Conservation (phyloP, 2,888 invertebrate species). For the Pseudeuparius sepicola region DNA sequence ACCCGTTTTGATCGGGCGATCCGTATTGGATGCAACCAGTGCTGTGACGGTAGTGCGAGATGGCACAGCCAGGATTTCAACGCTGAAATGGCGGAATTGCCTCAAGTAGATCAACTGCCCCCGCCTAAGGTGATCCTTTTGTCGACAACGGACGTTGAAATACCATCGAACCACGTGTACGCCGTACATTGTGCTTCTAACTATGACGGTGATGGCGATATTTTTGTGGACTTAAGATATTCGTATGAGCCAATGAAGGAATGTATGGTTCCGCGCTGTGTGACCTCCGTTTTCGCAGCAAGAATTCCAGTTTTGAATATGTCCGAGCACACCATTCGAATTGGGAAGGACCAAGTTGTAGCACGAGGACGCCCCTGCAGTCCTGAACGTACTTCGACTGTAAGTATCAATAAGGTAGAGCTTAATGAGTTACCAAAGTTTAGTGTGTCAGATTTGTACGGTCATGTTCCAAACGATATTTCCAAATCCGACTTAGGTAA, state of each 20-base stretch:
- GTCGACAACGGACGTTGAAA: slow-evolving; percentile 1
- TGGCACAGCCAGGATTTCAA: slow-evolving; percentile 4
- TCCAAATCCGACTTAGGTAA: too few relatives aligned
- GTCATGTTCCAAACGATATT: background rate
- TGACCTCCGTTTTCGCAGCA: background rate
- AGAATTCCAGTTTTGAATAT: slow-evolving; percentile 4
- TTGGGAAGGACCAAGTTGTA: background rate
- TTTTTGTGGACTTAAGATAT: slow-evolving; percentile 2
- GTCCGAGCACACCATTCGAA: background rate
- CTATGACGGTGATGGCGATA: slow-evolving; percentile 2
- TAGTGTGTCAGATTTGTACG: background rate
- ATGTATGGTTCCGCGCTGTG: slow-evolving; percentile 8
- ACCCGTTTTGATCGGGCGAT: too few relatives aligned
- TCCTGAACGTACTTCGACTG: slow-evolving; percentile 4
- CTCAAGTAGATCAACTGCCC: slow-evolving; percentile 9
- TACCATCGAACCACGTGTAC: slow-evolving; percentile 10
- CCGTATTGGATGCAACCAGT: too few relatives aligned
- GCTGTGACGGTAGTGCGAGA: too few relatives aligned
- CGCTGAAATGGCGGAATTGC: slow-evolving; percentile 6
- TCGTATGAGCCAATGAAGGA: background rate
- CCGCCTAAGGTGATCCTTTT: too few relatives aligned
- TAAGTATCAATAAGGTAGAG: slow-evolving; percentile 9
- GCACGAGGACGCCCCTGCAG: slow-evolving; percentile 5
- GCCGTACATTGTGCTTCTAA: too few relatives aligned
- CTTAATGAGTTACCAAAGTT: slow-evolving; percentile 1